These are phyloP conservation scores for Phyllostomus hastatus DNA, from an alignment of 2,113 vertebrate genomes.

Conservation along the genomic window DNA sequence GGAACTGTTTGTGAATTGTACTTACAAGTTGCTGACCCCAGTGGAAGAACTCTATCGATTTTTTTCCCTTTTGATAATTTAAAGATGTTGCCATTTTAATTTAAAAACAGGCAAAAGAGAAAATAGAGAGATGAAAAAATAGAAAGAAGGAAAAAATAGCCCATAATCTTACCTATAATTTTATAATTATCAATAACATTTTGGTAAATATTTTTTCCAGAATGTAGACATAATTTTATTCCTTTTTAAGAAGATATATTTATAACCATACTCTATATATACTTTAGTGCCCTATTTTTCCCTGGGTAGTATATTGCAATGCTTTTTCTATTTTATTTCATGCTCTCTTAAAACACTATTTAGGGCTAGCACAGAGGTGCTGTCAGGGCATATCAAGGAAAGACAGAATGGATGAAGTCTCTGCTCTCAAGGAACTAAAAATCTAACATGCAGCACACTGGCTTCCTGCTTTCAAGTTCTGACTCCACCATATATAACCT, in stretches of 20 bases:
- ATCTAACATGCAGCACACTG: background rate
- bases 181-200: background rate
- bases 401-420: background rate
- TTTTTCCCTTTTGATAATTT: background rate
- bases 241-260: background rate
- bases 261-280: background rate
- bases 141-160: background rate
- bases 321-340: background rate
- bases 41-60: background rate
- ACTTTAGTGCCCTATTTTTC: background rate
- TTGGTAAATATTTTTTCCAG: background rate
- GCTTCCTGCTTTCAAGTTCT: background rate
- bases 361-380: background rate
- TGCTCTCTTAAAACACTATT: background rate
- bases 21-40: conserved; percentile 6
- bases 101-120: background rate
- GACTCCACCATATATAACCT: background rate
- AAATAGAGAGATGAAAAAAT: background rate
- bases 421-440: background rate
- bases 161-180: background rate
- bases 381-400: background rate
- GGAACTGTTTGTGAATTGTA: background rate
- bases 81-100: background rate
- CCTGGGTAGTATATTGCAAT: background rate
- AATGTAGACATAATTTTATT: background rate